Evolutionary conservation across 2,888 invertebrate genomes (phyloP).

Genomic region (Argyresthia albistria): DNA sequence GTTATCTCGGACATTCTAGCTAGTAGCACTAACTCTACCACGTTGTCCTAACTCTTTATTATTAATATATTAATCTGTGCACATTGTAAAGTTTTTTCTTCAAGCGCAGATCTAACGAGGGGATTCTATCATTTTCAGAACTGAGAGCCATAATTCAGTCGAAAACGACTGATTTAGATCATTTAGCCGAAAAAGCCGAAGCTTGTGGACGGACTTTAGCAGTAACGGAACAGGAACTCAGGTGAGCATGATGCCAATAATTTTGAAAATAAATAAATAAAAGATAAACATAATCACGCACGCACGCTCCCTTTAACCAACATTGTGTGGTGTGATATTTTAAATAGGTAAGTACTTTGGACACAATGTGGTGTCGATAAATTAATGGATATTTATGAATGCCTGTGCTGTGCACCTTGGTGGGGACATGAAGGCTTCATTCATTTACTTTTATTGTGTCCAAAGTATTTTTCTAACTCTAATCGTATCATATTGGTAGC

Average conservation of each 20-base stretch:
- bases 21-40: no score
- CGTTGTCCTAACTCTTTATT: background rate
- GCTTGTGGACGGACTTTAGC: constrained; percentile 53
- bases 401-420: background rate
- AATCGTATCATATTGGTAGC: constrained; percentile 34
- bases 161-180: constrained; percentile 42
- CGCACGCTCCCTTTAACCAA: no score
- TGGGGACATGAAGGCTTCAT: background rate
- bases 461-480: background rate
- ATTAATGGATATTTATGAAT: no score
- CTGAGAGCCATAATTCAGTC: constrained; percentile 29
- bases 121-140: background rate
- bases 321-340: no score
- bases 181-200: constrained; percentile 39
- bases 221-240: constrained; percentile 59
- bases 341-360: no score
- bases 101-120: background rate
- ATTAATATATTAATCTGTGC: no score
- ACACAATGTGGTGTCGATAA: no score
- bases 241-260: constrained; percentile 38
- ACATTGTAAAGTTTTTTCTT: no score
- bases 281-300: constrained; percentile 8
- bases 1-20: no score
- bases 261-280: background rate
- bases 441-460: background rate